A percentile compares a stretch with the other conserved stretches of the same genome.
Conservation (phyloP, 2,113 vertebrate species). For the Mormyrus lacerda region DNA sequence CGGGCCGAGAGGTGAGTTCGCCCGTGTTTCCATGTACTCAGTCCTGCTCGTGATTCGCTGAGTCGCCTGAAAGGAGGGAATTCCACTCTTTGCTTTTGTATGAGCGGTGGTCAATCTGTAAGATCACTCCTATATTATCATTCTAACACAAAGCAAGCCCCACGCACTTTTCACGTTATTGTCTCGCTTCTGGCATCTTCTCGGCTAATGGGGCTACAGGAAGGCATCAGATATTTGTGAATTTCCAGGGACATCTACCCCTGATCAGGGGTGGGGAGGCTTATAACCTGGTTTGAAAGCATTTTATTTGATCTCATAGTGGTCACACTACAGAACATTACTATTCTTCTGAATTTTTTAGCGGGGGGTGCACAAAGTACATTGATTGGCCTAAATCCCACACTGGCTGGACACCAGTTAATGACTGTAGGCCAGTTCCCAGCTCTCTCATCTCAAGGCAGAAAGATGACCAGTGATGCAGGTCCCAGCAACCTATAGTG, state of each 20-base stretch:
- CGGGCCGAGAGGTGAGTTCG: slow-evolving; percentile 83
- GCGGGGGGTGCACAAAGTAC: neutral
- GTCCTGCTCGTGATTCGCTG: neutral
- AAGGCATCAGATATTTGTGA: neutral
- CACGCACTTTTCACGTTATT: neutral
- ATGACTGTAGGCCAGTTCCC: neutral
- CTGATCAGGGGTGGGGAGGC: neutral
- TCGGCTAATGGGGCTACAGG: neutral
- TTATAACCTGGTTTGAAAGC: neutral
- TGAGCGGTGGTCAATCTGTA: neutral
- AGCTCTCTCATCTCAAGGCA: neutral
- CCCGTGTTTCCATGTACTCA: no score
- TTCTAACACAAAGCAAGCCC: neutral
- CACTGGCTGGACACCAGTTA: neutral
- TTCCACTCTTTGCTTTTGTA: neutral
- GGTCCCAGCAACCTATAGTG: neutral
- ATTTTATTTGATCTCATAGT: neutral
- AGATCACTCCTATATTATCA: neutral
- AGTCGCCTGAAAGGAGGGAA: neutral
- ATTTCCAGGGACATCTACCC: neutral
- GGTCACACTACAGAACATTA: neutral
- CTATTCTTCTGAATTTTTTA: neutral
- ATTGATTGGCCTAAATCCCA: neutral
- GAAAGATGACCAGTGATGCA: neutral
- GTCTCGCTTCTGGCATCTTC: neutral